A percentile compares a stretch with the other conserved stretches of the same genome.
Evolutionary conservation across 2,113 vertebrate genomes (phyloP).

Genomic region (Etheostoma cragini): DNA sequence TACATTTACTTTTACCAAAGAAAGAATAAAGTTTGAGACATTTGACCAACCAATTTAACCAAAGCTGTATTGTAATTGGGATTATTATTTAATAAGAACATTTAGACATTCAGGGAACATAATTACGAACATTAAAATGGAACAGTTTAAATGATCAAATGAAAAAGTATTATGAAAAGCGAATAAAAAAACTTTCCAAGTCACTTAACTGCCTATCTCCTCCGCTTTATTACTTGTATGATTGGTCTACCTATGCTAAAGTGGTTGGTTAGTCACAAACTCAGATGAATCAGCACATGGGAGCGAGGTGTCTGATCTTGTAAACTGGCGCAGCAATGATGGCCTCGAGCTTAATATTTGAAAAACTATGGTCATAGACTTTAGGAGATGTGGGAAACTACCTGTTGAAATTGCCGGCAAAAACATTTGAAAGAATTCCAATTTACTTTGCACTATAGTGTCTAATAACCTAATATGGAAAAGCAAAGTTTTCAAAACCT

Average conservation of each 20-base stretch:
- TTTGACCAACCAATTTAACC: neutral
- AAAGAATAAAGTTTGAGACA: neutral
- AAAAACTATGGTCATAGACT: neutral
- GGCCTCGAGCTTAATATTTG: neutral
- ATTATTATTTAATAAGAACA: neutral
- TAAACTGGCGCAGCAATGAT: neutral
- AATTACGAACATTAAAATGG: neutral
- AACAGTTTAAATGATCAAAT: neutral
- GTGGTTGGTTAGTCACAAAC: neutral
- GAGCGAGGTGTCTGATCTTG: constrained; percentile 24
- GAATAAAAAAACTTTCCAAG: too few relatives aligned
- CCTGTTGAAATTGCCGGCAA: neutral
- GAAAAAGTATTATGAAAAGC: neutral
- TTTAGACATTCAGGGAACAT: neutral
- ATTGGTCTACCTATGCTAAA: neutral
- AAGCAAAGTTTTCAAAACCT: neutral
- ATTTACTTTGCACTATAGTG: too few relatives aligned
- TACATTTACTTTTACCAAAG: neutral
- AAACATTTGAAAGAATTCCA: neutral
- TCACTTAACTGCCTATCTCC: neutral
- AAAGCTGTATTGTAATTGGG: neutral
- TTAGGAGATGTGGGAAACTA: neutral
- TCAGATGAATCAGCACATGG: constrained; percentile 4
- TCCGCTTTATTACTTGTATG: neutral
- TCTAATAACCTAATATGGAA: neutral